These are phyloP conservation scores for Apocheima hispidaria DNA, from an alignment of 2,888 invertebrate genomes.

Conservation along the genomic window DNA sequence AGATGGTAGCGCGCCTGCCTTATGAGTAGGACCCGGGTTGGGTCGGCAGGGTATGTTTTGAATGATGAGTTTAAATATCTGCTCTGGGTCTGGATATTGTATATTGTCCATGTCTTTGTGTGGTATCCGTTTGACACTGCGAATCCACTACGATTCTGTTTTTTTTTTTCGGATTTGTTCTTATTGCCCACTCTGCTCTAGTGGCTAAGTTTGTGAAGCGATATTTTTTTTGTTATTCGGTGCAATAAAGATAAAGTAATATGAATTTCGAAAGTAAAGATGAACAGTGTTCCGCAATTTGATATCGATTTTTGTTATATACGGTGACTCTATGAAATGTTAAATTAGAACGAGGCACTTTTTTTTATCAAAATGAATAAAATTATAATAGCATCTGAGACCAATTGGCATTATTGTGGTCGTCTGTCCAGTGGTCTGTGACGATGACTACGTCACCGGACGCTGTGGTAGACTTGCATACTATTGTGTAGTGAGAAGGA, in stretches of 20 bases:
- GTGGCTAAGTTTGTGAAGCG: too few species aligned
- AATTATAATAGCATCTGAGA: constrained; percentile 42
- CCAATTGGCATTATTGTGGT: constrained; percentile 60
- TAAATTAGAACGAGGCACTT: constrained; percentile 5
- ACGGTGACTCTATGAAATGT: constrained; percentile 6
- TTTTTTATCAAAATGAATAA: constrained; percentile 20
- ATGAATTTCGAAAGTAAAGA: constrained; percentile 23
- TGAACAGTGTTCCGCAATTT: background rate
- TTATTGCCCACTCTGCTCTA: too few species aligned
- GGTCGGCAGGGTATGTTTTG: too few species aligned
- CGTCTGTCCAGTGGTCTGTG: constrained; percentile 65
- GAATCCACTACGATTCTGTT: too few species aligned
- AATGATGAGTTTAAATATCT: too few species aligned
- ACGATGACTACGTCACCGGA: constrained; percentile 70
- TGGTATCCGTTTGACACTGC: too few species aligned
- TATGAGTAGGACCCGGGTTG: too few species aligned
- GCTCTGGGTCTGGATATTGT: too few species aligned
- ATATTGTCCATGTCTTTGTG: too few species aligned
- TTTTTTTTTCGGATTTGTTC: too few species aligned
- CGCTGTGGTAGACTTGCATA: constrained; percentile 61
- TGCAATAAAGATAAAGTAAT: background rate
- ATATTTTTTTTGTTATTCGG: too few species aligned
- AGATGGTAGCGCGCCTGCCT: too few species aligned
- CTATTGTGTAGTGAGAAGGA: constrained; percentile 22
- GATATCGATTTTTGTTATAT: constrained; percentile 2